Percentiles rank a stretch among this genome's conserved stretches.
Evolutionary conservation across 2,797 vertebrate species (phyloP).

Genomic region (Pantherophis vulpinus): DNA sequence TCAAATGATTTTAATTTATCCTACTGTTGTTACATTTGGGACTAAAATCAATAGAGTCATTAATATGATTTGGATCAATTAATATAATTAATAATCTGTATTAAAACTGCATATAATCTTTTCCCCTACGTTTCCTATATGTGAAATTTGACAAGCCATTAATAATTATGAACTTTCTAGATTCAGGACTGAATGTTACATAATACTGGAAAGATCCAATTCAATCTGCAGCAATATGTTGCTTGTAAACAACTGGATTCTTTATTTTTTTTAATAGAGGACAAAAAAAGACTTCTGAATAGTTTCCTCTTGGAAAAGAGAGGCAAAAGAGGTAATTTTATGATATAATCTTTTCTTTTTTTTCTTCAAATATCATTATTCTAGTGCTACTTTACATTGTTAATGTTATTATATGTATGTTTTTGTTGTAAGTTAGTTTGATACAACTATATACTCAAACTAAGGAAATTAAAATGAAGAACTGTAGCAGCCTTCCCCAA

Average conservation of each 20-base stretch:
- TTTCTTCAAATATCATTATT: neutral
- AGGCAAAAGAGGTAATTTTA: neutral
- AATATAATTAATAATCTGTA: neutral
- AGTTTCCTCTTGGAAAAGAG: neutral
- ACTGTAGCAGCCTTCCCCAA: neutral
- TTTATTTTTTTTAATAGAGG: neutral
- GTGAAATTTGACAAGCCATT: neutral
- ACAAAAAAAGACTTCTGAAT: neutral
- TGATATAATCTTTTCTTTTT: neutral
- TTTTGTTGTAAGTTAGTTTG: neutral
- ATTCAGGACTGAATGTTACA: neutral
- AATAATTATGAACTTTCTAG: neutral
- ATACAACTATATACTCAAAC: neutral
- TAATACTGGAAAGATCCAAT: neutral
- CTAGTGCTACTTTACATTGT: neutral
- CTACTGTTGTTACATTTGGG: neutral
- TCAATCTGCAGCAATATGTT: neutral
- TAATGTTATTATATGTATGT: neutral
- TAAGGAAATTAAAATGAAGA: neutral
- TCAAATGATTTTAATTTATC: neutral
- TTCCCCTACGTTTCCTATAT: neutral
- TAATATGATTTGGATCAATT: neutral
- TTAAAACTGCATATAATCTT: neutral
- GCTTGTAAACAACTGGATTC: neutral
- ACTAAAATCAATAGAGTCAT: neutral